Base-by-base conservation (phyloP, 2,797 vertebrate genomes). In the Syngnathus rostellatus region DNA sequence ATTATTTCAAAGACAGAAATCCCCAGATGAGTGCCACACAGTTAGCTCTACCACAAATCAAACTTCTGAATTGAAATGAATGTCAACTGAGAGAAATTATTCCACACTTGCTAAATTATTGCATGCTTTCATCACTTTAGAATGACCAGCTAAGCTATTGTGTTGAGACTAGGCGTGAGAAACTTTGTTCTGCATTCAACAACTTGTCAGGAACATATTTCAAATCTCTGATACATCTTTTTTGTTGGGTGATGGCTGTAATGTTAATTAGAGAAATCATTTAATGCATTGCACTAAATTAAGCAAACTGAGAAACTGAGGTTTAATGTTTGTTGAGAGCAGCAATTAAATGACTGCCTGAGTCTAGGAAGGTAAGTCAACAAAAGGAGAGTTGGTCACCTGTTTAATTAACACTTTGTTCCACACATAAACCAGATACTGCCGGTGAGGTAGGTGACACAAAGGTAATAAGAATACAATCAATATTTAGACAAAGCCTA, bases 401-500 rank as follows among this genome's bases (percentile, higher is more conserved):
- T 62, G 60, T 62, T 62, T 45, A 45, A 62, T 62, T 62, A 25
- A 43, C 21, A 62, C 60, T 61, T 41, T 14, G n/a, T 40, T 61
- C n/a, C n/a, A 14, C 40, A 62, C n/a, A 43, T 21, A 43, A 62
- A 62, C 12, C 21, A 45, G n/a, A 45, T 23, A 60, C 1, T 25
- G 2, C 11, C 17, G 1, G 16, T 12, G 6, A 64, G 8, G 57
- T 12, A 39, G 46, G 8, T 57, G 61, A 63, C 11, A 48, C 11
- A 37, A 61, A 38, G 41, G 17, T 60, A 39, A 68, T 50, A 72
- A 63, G 73, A 51, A 46, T 43, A 53, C 63, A 61, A 68, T 77
- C 73, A 70, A 68, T 77, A 68, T 69, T 80, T 62, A 81, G 72
- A 72, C 68, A 82, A 79, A 75, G 51, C 38, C 71, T 69, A 75